These are phyloP conservation scores for Rhyacichthys aspro DNA, from an alignment of 2,797 vertebrate genomes.

Conservation along the genomic window DNA sequence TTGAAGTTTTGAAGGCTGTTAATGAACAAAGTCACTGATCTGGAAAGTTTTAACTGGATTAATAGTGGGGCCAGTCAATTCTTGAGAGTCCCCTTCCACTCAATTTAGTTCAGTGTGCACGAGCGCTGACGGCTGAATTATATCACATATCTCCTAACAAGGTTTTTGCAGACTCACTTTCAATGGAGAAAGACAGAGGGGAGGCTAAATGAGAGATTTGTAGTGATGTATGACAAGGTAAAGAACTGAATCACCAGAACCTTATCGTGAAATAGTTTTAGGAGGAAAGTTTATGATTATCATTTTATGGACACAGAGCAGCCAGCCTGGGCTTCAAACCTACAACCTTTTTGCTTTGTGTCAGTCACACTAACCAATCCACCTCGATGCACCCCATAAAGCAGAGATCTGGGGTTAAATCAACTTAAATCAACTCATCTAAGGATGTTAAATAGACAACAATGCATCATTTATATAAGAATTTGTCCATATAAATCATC, in stretches of 20 bases:
- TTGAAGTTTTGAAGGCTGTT: conserved; percentile 62
- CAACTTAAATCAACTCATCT: no score
- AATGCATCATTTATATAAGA: no score
- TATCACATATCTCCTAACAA: conserved; percentile 60
- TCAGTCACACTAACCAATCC: no score
- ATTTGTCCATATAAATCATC: no score
- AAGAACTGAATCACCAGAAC: neutral
- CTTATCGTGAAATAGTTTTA: no score
- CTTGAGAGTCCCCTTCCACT: conserved; percentile 56
- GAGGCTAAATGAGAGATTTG: conserved; percentile 35
- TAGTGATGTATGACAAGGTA: conserved; percentile 41
- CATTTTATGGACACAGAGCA: no score
- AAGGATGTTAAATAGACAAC: no score
- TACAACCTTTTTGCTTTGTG: no score
- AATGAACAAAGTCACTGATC: conserved; percentile 71
- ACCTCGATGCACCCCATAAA: no score
- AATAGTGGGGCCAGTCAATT: conserved; percentile 65
- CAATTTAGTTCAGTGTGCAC: conserved; percentile 62
- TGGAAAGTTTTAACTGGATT: conserved; percentile 73
- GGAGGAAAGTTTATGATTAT: no score
- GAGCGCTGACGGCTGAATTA: conserved; percentile 60
- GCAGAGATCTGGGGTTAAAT: no score
- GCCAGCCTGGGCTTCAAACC: no score
- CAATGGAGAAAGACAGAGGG: conserved; percentile 25
- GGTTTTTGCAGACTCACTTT: conserved; percentile 33